Base-by-base conservation (phyloP, 2,113 vertebrate species). In the Chaetodon auriga region DNA sequence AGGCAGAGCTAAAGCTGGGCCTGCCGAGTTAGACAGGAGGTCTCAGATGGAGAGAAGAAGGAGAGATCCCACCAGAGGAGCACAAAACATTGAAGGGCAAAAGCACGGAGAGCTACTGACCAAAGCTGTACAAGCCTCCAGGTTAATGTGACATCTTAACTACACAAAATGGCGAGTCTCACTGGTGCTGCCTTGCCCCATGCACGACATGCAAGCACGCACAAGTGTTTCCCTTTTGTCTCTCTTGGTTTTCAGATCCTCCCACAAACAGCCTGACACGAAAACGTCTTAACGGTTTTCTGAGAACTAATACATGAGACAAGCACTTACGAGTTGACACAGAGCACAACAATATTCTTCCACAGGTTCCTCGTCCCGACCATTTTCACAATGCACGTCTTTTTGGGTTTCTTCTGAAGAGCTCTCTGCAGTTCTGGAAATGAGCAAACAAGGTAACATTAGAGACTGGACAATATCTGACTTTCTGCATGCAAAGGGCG, bases 341-440 rank as follows among this genome's bases (percentile, higher is more conserved):
- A 99, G 72, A 99, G 92, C 13, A 99, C 98, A 2, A 99, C 96
- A 0, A 99, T 98, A 90, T 99, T 99, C 91, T 99, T 99, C 98
- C 98, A 99, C 91, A 99, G 94, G 94, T 97, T 99, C 74, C 98
- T 96, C 0, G 98, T 99, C 23, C 97, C 96, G 55, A 98, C 97
- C 95, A 99, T 96, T 82, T 98, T 99, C 72, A 99, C 96, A 11
- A 99, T 99, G 93, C 97, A 99, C 0, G 97, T 98, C 92, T 96
- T 99, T 91, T 97, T 97, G 2, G 97, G 95, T 60, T 96, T 97
- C 88, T 96, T 96, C 30, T 94, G 89, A 15, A 98, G 96, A 74
- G 96, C 96, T 84, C 94, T 95, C 87, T 99, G 97, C 46, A 99
- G 90, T 91, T 99, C 98, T 99, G 95, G 13, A 79, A 80, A 86